Base-by-base conservation (phyloP, 1,140 invertebrate species). In the Aleiodes sp. region DNA sequence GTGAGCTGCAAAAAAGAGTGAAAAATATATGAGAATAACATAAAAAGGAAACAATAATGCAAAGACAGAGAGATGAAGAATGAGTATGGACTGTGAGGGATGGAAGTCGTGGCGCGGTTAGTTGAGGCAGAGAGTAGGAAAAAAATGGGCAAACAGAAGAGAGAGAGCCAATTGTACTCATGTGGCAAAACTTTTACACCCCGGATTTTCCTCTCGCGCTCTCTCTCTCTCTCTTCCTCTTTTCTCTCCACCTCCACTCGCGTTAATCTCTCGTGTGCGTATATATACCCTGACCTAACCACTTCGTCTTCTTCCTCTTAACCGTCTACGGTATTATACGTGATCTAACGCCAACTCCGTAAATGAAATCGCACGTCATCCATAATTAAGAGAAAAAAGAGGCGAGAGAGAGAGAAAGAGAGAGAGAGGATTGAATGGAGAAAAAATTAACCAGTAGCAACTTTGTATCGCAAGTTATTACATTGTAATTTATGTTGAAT, bases 261-360 rank as follows among this genome's bases (percentile, higher is more conserved):
- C 26, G 19, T 24, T 52, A 16, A 52, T 31, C 43, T 65, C 64
- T 43, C 43, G 28, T 31, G 64, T 33, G 46, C n/a, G n/a, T n/a
- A 71, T 71, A 77, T 73, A 81, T 80, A 81, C 82, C 81, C 78
- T 84, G 81, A 83, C 82, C 82, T 83, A 82, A 82, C 81, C 79
- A 80, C 77, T 80, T 75, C 46, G 46, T 52, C 46, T 68, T 64
- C 65, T 69, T 35, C 72, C 73, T 79, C 77, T 78, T 33, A 31
- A 9, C 21, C 63, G 41, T 43, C 29, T 41, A 29, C 41, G 28
- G 14, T 28, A 33, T 46, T 26, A 46, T 19, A 46, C 63, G 39
- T 65, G 10, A 62, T 37, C 24, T 31, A 43, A 33, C 39, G 28
- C 28, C 24, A 43, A 62, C 46, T 52, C 46, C 46, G 39, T 65